Percentiles rank a stretch among this genome's conserved stretches.
These are phyloP conservation scores for Tokudaia muenninki DNA, from an alignment of 2,797 vertebrate genomes.

Conservation along the genomic window DNA sequence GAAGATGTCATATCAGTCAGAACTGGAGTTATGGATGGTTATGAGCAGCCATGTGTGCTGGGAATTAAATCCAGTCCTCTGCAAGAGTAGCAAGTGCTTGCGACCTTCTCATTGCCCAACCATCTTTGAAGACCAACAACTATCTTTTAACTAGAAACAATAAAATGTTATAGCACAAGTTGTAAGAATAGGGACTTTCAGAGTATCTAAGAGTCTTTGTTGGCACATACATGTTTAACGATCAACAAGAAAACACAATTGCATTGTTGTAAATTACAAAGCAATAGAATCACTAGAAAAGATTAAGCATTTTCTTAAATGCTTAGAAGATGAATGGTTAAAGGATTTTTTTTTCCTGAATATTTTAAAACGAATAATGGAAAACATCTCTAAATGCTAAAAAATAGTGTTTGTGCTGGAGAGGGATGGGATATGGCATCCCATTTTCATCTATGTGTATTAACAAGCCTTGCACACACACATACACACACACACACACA, in stretches of 20 bases:
- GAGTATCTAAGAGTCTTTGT: neutral
- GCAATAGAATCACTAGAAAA: neutral
- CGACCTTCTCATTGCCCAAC: neutral
- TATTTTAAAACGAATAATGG: conserved; percentile 10
- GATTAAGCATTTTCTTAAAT: neutral
- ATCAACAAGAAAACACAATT: neutral
- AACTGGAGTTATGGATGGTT: neutral
- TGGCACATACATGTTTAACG: neutral
- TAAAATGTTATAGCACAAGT: neutral
- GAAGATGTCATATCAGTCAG: neutral
- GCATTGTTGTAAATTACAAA: neutral
- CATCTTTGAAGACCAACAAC: neutral
- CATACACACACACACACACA: neutral
- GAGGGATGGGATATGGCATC: rapidly evolving
- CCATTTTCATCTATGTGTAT: neutral
- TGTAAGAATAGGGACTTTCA: neutral
- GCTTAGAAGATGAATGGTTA: neutral
- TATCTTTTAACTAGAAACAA: neutral
- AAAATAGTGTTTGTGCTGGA: neutral
- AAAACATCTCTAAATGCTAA: neutral
- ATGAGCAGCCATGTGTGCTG: neutral
- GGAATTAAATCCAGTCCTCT: neutral
- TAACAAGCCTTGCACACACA: neutral
- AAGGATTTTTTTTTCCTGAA: neutral
- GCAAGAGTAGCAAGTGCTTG: neutral